Conservation (phyloP, 2,113 vertebrate genomes). For the Psammodynastes pulverulentus region DNA sequence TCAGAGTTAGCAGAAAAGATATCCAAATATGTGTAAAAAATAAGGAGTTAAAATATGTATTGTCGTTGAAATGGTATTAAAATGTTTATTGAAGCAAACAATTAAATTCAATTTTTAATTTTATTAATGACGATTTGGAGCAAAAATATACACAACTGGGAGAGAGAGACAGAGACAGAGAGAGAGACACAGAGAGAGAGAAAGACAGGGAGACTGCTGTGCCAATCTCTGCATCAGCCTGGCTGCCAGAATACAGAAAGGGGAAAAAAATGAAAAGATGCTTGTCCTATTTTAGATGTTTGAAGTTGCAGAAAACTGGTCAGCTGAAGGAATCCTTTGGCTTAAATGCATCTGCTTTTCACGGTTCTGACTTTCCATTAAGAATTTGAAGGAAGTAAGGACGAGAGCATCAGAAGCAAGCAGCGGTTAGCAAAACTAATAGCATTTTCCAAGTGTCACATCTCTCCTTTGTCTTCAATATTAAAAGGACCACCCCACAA, state of each 20-base stretch:
- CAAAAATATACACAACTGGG: neutral
- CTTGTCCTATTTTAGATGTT: neutral
- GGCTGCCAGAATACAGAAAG: neutral
- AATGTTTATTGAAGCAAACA: neutral
- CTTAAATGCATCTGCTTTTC: neutral
- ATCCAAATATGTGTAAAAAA: neutral
- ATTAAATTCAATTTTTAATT: neutral
- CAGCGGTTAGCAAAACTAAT: neutral
- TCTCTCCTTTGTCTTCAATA: neutral
- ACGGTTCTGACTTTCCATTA: neutral
- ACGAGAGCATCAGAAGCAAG: neutral
- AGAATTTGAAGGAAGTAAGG: neutral
- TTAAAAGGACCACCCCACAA: constrained; percentile 19
- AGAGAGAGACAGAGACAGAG: neutral
- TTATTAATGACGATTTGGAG: neutral
- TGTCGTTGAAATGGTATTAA: neutral
- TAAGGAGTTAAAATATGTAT: neutral
- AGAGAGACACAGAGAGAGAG: neutral
- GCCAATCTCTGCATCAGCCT: neutral
- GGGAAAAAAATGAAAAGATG: neutral
- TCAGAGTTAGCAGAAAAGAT: neutral
- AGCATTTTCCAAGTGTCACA: constrained; percentile 1
- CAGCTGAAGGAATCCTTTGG: neutral
- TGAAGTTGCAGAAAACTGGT: neutral
- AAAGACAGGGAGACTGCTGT: neutral